Evolutionary conservation across 2,888 invertebrate species (phyloP), one percentile per base, ranked within the genome.

Genomic region (Idaea dimidiata): DNA sequence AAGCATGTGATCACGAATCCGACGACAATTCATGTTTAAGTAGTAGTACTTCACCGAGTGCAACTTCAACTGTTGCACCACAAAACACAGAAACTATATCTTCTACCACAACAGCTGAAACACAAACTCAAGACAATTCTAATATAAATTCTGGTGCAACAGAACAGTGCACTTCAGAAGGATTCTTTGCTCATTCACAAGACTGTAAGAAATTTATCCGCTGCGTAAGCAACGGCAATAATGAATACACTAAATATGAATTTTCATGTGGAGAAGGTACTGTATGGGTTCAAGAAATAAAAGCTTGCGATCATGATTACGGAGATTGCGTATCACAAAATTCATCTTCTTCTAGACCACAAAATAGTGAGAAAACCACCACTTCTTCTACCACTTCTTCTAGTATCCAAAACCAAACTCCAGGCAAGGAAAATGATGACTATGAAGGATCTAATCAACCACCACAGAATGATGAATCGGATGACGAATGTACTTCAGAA

Each of bases 171-270:
- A 53, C 53, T 31, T 59, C 58, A 24, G 72, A 71, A 66, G 95
- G 95, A 31, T 96, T 95, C 77, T 93, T 94, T 75, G 93, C 94
- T 75, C 84, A 83, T 72, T 58, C 64, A 64, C 73, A 84, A 18
- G 91, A 95, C 72, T 96, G 96, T 73, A 93, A 89, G 66, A 95
- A 94, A 79, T 96, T 96, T 83, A 95, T 95, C 71, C 90, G 95
- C 72, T 96, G 96, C 76, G 94, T 95, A 0, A 85, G 88, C 66
- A 88, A 91, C 68, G 91, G 89, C 24, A 83, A 82, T 63, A 88
- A 87, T 58, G 84, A 87, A 16, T 93, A 82, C 67, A 93, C 82
- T 0, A 93, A 91, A 73, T 94, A 93, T 70, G 93, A 93, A 63
- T 94, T 94, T 78, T 79, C 83, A 17, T 95, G 95, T 77, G 94